A percentile compares a stretch with the other conserved stretches of the same genome.
These are phyloP conservation scores for Chrysocyon brachyurus DNA, from an alignment of 2,797 vertebrate genomes.

Conservation along the genomic window DNA sequence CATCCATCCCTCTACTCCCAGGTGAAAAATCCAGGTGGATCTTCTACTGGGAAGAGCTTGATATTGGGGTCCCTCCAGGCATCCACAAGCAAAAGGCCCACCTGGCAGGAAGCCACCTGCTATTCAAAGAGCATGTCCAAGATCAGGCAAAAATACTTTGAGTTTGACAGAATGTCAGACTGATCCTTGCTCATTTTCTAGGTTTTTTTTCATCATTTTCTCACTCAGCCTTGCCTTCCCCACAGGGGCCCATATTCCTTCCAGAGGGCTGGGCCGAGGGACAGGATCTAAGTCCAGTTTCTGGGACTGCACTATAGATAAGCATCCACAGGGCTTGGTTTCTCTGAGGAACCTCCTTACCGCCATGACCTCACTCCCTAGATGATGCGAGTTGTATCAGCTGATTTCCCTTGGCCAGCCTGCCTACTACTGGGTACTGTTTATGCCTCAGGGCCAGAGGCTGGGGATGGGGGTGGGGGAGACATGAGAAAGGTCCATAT, in stretches of 20 bases:
- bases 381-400: neutral
- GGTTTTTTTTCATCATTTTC: constrained; percentile 29
- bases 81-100: neutral
- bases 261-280: neutral
- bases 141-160: neutral
- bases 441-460: neutral
- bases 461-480: neutral
- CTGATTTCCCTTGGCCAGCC: neutral
- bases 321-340: neutral
- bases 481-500: neutral
- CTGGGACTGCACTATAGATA: neutral
- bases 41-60: neutral
- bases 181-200: constrained; percentile 16
- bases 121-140: neutral
- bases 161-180: neutral
- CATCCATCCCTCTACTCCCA: neutral
- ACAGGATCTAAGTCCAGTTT: neutral
- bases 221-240: neutral
- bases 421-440: neutral
- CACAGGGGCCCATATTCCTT: neutral
- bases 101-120: neutral
- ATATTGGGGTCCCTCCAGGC: neutral
- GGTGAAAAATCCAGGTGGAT: neutral
- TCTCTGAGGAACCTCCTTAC: neutral
- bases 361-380: neutral